phyloP scores from a whole-genome alignment of 1,140 invertebrate species.

The Hesperophylax magnus region DNA sequence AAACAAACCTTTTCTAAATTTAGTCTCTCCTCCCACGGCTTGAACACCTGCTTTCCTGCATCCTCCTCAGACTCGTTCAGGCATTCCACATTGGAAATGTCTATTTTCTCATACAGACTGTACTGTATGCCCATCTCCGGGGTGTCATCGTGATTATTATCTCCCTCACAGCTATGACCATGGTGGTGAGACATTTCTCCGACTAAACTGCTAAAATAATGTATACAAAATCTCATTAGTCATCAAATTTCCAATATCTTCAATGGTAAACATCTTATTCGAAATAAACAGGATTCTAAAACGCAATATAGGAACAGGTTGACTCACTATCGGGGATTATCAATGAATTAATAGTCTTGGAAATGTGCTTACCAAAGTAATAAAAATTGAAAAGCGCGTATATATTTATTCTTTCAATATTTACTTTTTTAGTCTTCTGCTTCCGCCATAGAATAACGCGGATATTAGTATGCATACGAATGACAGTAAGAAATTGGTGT shows the following conservation, averaged over 20 bases:
- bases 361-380: no score
- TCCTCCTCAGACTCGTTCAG: slow-evolving; percentile 91
- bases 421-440: no score
- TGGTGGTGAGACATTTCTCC: slow-evolving; percentile 57
- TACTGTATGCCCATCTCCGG: slow-evolving; percentile 88
- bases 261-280: no score
- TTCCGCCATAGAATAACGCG: no score
- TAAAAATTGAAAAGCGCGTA: no score
- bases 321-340: no score
- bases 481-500: no score
- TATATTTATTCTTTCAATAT: no score
- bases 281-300: no score
- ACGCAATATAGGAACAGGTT: no score
- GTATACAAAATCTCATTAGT: background rate
- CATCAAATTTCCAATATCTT: background rate
- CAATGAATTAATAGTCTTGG: no score
- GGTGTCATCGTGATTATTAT: slow-evolving; percentile 73
- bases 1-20: slow-evolving; percentile 78
- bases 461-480: no score
- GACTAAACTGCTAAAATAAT: background rate
- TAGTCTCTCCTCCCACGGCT: slow-evolving; percentile 90
- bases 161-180: slow-evolving; percentile 60
- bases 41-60: slow-evolving; percentile 91
- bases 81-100: slow-evolving; percentile 90
- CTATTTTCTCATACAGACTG: slow-evolving; percentile 91